A percentile compares a stretch with the other conserved stretches of the same genome.
Conservation (phyloP, 2,113 vertebrate species). For the Glareola pratincola region DNA sequence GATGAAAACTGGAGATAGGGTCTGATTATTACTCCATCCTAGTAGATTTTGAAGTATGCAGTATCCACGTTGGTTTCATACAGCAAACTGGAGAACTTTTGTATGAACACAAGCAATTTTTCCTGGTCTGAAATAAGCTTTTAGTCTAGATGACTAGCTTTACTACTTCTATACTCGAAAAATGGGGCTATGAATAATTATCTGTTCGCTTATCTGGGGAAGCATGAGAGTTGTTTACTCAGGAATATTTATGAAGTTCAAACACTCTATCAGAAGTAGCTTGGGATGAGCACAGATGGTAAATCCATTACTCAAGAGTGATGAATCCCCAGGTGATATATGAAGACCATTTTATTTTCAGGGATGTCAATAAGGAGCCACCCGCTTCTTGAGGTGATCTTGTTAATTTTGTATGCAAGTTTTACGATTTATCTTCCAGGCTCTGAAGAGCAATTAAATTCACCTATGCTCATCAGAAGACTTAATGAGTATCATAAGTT, state of each 20-base stretch:
- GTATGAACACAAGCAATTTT: not conserved
- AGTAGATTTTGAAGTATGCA: not conserved
- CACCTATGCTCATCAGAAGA: conserved; percentile 48
- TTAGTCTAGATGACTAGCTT: not conserved
- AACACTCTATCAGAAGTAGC: not conserved
- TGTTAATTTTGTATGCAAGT: conserved; percentile 27
- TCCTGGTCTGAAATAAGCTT: not conserved
- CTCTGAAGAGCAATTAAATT: conserved; percentile 49
- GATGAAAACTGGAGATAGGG: not conserved
- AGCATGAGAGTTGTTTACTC: not conserved
- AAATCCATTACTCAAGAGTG: not conserved
- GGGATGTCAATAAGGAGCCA: not conserved
- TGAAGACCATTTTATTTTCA: not conserved
- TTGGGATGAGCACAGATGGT: conserved; percentile 20
- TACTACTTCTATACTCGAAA: not conserved
- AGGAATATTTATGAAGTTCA: conserved; percentile 26
- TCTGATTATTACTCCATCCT: not conserved
- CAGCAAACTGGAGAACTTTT: not conserved
- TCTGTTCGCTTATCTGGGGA: not conserved
- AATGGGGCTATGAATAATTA: not conserved
- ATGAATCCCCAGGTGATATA: not conserved
- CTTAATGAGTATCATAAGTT: conserved; percentile 51
- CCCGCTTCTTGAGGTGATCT: conserved; percentile 12
- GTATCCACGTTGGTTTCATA: not conserved
- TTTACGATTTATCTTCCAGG: conserved; percentile 39